phyloP scores from a whole-genome alignment of 2,113 vertebrate species.

The Seriola aureovittata region DNA sequence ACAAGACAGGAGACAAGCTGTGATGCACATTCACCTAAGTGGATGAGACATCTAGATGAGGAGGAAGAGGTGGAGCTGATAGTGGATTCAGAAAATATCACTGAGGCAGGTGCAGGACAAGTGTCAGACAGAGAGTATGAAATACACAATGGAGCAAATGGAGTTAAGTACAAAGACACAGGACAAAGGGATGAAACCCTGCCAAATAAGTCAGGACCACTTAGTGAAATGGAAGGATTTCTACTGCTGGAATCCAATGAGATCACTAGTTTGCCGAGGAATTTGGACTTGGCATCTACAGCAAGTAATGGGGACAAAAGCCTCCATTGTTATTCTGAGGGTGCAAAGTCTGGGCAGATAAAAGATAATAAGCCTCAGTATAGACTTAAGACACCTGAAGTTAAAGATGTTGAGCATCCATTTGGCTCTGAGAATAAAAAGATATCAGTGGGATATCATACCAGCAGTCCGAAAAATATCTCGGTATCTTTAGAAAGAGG shows the following conservation, averaged over 20 bases:
- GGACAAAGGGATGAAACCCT: not conserved
- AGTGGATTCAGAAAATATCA: not conserved
- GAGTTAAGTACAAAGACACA: not conserved
- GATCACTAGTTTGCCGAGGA: not conserved
- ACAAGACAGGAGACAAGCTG: slow-evolving; percentile 4
- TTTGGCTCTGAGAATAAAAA: not conserved
- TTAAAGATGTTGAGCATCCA: not conserved
- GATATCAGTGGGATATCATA: not conserved
- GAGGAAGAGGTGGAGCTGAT: not conserved
- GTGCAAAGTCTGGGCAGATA: not conserved
- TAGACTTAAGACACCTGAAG: not conserved
- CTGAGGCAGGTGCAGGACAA: not conserved
- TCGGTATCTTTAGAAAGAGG: not conserved
- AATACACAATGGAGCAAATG: not conserved
- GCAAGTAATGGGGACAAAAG: not conserved
- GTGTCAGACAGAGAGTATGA: not conserved
- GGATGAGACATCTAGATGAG: not conserved
- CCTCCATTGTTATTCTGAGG: not conserved
- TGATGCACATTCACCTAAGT: not conserved
- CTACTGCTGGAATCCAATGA: not conserved
- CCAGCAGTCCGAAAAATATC: not conserved
- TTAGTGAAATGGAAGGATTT: not conserved
- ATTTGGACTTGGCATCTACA: not conserved
- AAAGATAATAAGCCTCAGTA: not conserved
- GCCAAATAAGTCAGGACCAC: not conserved